phyloP scores from a whole-genome alignment of 2,888 invertebrate species.

The Mystacides longicornis region DNA sequence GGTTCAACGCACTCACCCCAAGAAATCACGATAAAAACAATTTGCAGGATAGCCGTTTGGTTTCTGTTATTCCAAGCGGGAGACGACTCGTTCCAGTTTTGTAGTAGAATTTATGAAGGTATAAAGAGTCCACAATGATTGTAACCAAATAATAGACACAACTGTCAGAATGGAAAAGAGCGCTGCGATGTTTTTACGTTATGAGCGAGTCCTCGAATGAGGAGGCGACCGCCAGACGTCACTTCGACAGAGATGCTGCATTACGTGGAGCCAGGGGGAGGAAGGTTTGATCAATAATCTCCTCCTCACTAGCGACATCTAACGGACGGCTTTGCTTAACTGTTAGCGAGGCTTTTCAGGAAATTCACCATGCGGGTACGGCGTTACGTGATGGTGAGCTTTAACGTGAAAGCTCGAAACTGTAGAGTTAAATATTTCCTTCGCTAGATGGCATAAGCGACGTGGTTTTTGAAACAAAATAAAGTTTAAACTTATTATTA shows the following conservation, averaged over 20 bases:
- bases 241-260: conserved; percentile 26
- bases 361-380: background rate
- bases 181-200: background rate
- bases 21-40: no score
- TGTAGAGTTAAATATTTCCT: background rate
- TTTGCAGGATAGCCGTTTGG: no score
- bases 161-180: conserved; percentile 6
- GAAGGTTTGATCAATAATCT: conserved; percentile 23
- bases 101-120: no score
- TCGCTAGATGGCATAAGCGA: background rate
- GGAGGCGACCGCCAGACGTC: conserved; percentile 14
- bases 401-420: background rate
- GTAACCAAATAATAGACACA: no score
- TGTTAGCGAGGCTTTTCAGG: background rate
- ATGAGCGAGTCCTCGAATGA: conserved; percentile 7
- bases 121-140: no score
- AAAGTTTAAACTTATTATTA: no score
- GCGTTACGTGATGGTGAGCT: background rate
- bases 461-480: no score
- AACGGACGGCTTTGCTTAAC: background rate
- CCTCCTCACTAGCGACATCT: conserved; percentile 4
- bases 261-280: conserved; percentile 17
- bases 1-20: no score
- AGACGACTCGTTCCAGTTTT: no score
- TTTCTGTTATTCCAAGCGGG: no score